These are phyloP conservation scores for Cerastoderma edule DNA, from an alignment of 2,888 invertebrate species.

Conservation along the genomic window DNA sequence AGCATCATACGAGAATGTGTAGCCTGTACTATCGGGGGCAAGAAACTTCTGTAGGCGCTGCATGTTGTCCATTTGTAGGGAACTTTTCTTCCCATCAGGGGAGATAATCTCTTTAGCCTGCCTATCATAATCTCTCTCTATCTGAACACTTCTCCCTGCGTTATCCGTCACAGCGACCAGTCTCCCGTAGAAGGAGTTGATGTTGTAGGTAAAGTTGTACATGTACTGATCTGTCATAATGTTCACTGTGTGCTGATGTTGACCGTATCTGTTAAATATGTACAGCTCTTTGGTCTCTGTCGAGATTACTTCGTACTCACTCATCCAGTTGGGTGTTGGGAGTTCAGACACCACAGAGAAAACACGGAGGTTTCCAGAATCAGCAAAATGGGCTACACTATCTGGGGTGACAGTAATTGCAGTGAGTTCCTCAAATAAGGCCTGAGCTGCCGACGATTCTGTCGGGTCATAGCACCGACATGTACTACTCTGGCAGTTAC, in stretches of 20 bases:
- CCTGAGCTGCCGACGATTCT: constrained; percentile 91
- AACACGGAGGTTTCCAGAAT: constrained; percentile 90
- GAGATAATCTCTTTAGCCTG: constrained; percentile 90
- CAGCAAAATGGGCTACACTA: constrained; percentile 97
- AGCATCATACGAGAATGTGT: constrained; percentile 95
- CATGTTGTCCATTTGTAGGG: constrained; percentile 94
- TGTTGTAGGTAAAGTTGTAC: constrained; percentile 98
- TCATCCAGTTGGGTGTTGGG: constrained; percentile 71
- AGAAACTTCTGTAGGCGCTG: constrained; percentile 93
- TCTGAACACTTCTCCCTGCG: constrained; percentile 92
- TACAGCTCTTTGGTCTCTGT: constrained; percentile 95
- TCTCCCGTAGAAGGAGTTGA: constrained; percentile 97
- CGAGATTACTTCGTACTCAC: constrained; percentile 94
- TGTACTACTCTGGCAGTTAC: constrained; percentile 86
- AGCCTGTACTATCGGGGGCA: constrained; percentile 96
- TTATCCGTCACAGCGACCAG: constrained; percentile 96
- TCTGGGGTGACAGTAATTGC: constrained; percentile 96
- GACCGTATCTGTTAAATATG: constrained; percentile 89
- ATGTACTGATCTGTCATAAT: constrained; percentile 96
- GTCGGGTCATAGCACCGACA: constrained; percentile 93
- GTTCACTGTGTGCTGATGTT: constrained; percentile 97
- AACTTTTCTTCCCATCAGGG: constrained; percentile 76
- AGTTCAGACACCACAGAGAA: constrained; percentile 86
- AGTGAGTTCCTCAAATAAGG: constrained; percentile 94
- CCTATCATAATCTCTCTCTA: constrained; percentile 91